A percentile compares a stretch with the other conserved stretches of the same genome.
phyloP scores from a whole-genome alignment of 1,140 invertebrate genomes.

The Drosophila sp. region DNA sequence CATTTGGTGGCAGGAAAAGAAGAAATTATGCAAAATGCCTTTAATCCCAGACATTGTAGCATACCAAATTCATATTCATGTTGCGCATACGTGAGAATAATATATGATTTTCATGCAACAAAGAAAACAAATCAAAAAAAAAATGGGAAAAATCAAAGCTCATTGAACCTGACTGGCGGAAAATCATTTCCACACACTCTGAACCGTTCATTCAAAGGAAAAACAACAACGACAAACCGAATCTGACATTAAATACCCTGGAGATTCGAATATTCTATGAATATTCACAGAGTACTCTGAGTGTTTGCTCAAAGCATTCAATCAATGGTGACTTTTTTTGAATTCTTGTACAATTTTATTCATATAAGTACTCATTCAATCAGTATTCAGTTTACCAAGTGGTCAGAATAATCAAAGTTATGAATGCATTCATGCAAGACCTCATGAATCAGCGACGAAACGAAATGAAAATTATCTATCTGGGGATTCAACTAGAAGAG shows the following conservation, averaged over 20 bases:
- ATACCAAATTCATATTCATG: conserved; percentile 9
- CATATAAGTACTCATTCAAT: too few species aligned
- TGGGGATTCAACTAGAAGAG: too few species aligned
- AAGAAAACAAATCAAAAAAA: not conserved
- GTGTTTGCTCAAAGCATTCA: too few species aligned
- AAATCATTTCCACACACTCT: conserved; percentile 10
- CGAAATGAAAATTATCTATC: too few species aligned
- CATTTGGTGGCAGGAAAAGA: conserved; percentile 36
- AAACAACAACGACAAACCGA: conserved; percentile 7
- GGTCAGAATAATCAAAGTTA: too few species aligned
- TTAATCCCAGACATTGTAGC: conserved; percentile 8
- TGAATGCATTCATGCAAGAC: too few species aligned
- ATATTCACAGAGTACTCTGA: too few species aligned
- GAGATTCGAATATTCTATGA: too few species aligned
- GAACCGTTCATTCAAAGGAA: not conserved
- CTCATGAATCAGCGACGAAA: too few species aligned
- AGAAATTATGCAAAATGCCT: conserved; percentile 54
- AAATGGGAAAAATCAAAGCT: conserved; percentile 55
- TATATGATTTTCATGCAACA: conserved; percentile 1
- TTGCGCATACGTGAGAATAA: conserved; percentile 4
- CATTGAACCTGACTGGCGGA: conserved; percentile 40
- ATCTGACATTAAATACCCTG: conserved; percentile 2
- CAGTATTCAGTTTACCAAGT: too few species aligned
- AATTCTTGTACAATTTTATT: too few species aligned
- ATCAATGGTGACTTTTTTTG: too few species aligned